phyloP scores from a whole-genome alignment of 2,113 vertebrate genomes.

The Halcyon malimbica region DNA sequence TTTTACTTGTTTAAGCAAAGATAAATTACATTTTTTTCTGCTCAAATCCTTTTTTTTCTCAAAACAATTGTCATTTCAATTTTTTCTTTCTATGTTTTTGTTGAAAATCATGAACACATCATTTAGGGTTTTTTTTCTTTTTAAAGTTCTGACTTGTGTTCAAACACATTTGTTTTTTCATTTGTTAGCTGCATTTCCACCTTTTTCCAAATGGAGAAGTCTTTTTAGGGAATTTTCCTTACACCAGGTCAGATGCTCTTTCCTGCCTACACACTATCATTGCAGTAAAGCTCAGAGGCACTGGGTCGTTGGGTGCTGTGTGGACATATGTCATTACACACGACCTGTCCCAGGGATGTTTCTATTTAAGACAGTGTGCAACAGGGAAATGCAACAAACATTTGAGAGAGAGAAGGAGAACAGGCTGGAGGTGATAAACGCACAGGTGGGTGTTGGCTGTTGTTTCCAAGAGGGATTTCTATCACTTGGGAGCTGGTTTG shows the following conservation, averaged over 20 bases:
- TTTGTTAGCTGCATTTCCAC: not conserved
- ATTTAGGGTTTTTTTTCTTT: not conserved
- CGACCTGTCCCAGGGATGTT: not conserved
- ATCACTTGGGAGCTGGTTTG: not conserved
- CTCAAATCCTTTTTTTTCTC: not conserved
- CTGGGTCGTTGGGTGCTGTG: not conserved
- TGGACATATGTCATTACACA: accelerated
- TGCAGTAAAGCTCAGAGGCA: not conserved
- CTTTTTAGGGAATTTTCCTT: not conserved
- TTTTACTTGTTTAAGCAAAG: not conserved
- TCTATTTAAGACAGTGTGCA: not conserved
- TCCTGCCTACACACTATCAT: not conserved
- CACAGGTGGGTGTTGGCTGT: accelerated
- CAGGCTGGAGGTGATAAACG: not conserved
- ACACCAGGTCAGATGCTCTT: not conserved
- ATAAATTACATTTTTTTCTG: not conserved
- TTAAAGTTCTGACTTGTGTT: not conserved
- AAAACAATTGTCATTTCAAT: not conserved
- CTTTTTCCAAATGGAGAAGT: not conserved
- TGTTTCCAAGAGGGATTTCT: not conserved
- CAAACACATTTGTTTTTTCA: not conserved
- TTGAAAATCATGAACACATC: not conserved
- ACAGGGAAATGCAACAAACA: not conserved
- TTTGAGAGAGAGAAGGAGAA: not conserved
- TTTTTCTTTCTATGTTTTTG: not conserved